Evolutionary conservation across 2,797 vertebrate species (phyloP), one percentile per base, ranked within the genome.

Genomic region (Alosa sapidissima): DNA sequence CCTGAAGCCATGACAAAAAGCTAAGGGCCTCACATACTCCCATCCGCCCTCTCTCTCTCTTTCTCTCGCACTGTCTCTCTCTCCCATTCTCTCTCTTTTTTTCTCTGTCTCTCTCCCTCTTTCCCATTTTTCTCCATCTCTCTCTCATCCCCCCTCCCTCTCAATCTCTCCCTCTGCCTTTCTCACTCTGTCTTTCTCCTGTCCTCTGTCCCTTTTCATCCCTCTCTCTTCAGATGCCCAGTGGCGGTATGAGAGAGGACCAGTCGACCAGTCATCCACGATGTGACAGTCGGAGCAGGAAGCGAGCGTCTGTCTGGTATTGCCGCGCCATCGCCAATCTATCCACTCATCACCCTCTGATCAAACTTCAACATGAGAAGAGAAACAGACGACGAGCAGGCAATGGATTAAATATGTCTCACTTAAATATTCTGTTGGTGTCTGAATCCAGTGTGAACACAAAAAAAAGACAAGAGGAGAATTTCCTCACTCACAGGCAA

Each of bases 331-430:
- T 19, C 16, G 16, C 36, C 36, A 21, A 2, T 8, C 72, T 41
- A 21, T 78, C 41, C 19, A 19, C 16, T 47, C 41, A 78, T 21
- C 16, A 1, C 36, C 72, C 11, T 47, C 41, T 41, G 13, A 78
- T 78, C 36, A 78, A 14, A 45, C 36, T 45, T 41, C 33, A 75
- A 78, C 72, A 93, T 91, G 97, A 97, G 91, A 97, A 92, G 98
- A 98, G 96, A 75, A 45, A 45, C 13, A 75, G 68, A 75, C 14
- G 68, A 75, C 4, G 14, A 75, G 14, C 36, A 78, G 72, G 36
- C 41, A 78, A 45, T 47, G 72, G 36, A 78, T 78, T 78, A 45
- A 21, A 47, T 16, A 21, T 2, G 88, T 89, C 84, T 87, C 72
- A 83, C 89, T 87, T 51, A 85, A 82, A 85, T 85, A 87, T 86